Evolutionary conservation across 2,888 invertebrate genomes (phyloP), one percentile per base, ranked within the genome.

Genomic region (Yponomeuta cagnagella): DNA sequence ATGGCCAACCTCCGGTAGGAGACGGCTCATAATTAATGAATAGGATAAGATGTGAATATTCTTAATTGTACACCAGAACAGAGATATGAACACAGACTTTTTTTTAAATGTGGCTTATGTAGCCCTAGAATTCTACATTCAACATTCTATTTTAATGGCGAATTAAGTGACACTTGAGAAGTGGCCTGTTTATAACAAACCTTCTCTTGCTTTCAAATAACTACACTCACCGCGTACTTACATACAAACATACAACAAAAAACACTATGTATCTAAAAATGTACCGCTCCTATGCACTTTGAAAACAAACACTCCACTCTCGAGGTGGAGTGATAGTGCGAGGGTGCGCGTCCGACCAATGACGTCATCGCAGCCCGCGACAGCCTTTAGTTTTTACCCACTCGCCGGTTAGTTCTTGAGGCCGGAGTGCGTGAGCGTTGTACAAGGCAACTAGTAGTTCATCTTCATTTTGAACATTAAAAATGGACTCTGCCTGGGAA

Each of bases 341-440:
- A 72, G 89, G 89, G 89, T 85, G 88, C 82, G 88, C 85, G 86
- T 84, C 82, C 84, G 82, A 85, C 88, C 89, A 89, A 87, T 89
- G 88, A 85, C 85, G 86, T 86, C 85, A 86, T 58, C 52, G 52
- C 52, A 58, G 52, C 52, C 15, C 52, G 52, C 52, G 52, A 58
- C 52, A 58, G 52, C 52, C 52, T 58, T 58, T 58, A 58, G 52
- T 58, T 58, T 58, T 77, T 77, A 77, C 77, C 76, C 80, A 77
- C 74, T 73, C 78, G 80, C 82, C 77, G 64, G 64, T 64, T 64
- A 64, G 30, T 64, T 64, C 30, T 64, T 31, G 23, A 64, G 30
- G 10, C 30, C 10, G 3, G 15, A 67, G 48, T 37, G 67, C 65
- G 31, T 65, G 65, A 30, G 31, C 33, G 33, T 65, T 10, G 33